Conservation (phyloP, 2,888 invertebrate genomes). For the Hartigia nigra region DNA sequence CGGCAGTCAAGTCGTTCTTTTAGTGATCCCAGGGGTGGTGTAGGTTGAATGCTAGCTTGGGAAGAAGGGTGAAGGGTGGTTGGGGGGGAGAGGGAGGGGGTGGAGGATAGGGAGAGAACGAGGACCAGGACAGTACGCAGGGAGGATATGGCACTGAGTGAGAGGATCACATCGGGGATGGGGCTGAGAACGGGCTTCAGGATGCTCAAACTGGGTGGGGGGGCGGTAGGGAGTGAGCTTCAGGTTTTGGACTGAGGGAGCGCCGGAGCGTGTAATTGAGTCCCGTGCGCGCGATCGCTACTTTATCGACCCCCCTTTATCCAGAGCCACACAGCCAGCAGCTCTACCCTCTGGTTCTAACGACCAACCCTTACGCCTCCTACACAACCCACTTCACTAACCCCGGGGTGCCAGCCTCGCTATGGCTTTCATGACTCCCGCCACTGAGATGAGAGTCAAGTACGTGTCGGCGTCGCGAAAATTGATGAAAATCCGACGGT, state of each 20-base stretch:
- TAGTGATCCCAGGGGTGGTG: conserved; percentile 45
- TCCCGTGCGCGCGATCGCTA: conserved; percentile 64
- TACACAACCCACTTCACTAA: conserved; percentile 30
- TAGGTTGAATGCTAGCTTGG: conserved; percentile 43
- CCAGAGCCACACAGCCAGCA: conserved; percentile 13
- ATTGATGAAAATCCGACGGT: conserved; percentile 49
- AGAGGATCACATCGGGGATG: conserved; percentile 9
- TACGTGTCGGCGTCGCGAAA: conserved; percentile 50
- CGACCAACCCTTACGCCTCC: conserved; percentile 29
- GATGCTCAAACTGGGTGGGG: conserved; percentile 16
- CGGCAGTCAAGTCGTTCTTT: conserved; percentile 38
- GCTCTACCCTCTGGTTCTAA: conserved; percentile 20
- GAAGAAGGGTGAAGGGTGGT: conserved; percentile 27
- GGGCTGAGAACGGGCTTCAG: conserved; percentile 24
- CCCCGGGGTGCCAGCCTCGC: conserved; percentile 10
- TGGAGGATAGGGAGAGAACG: background rate
- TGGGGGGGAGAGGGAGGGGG: conserved; percentile 8
- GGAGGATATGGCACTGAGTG: conserved; percentile 10
- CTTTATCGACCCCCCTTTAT: conserved; percentile 63
- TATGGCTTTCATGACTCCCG: background rate
- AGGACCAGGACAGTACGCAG: conserved; percentile 12
- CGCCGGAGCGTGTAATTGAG: conserved; percentile 65
- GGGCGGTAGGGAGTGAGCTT: background rate
- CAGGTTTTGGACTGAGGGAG: conserved; percentile 32
- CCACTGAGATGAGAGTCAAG: conserved; percentile 24